Evolutionary conservation across 2,888 invertebrate genomes (phyloP), one percentile per base, ranked within the genome.

Genomic region (Drosophila suboccidentalis): DNA sequence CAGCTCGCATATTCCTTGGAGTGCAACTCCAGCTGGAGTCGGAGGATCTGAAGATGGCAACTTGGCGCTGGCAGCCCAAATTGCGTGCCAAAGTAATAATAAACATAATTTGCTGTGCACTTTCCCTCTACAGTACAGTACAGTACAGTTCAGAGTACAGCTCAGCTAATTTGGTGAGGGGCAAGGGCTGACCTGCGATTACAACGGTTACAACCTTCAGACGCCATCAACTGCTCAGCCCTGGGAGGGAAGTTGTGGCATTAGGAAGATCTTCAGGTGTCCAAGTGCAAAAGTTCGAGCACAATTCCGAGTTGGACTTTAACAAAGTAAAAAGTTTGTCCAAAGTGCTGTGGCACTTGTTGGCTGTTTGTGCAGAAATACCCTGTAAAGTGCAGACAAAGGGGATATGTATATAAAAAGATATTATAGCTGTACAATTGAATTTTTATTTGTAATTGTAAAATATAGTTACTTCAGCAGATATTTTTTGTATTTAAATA

Each of bases 1-100:
- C 57, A 43, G 26, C 38, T 38, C n/a, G 43, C 32, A 29, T n/a
- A 38, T 54, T 39, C 58, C 51, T 53, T 49, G 38, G 41, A 53
- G n/a, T 29, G 15, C 41, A 29, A 15, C 26, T 54, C 17, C 29
- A 61, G 19, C 4, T 50, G 44, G 22, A 57, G 50, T 53, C 19
- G 38, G 19, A 36, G 19, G 17, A 50, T 44, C 36, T 36, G n/a
- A 3, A 51, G 15, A 19, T 57, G 22, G 8, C 34, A 55, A 36
- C 57, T 49, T 50, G 43, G 39, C 73, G 63, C 44, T 58, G 58
- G 46, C 26, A 46, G 54, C 46, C 64, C 64, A 63, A 77, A 77
- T 80, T 88, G 85, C 81, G 86, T 82, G 83, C 86, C 75, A 84
- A 78, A 82, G 86, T 86, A 82, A 84, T 86, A 87, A 87, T 89